A percentile compares a stretch with the other conserved stretches of the same genome.
Evolutionary conservation across 2,113 vertebrate genomes (phyloP).

Genomic region (Aplodontia rufa): DNA sequence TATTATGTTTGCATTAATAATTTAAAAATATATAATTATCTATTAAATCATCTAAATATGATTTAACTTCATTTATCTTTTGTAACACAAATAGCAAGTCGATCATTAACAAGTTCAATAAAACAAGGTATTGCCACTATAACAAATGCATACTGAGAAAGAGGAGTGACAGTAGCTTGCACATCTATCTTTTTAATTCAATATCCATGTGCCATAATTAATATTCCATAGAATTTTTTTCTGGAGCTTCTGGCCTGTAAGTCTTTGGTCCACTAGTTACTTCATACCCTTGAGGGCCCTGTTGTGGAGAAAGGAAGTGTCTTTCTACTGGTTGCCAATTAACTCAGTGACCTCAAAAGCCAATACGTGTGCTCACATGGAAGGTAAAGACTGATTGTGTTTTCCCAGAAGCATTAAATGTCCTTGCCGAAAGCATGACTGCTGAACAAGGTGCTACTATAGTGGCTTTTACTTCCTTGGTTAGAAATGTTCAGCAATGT

Average conservation of each 20-base stretch:
- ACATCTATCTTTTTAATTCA: background rate
- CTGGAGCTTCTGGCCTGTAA: background rate
- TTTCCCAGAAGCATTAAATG: background rate
- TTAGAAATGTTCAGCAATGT: no score
- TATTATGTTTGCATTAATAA: constrained; percentile 89
- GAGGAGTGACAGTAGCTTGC: constrained; percentile 28
- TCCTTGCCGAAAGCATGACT: background rate
- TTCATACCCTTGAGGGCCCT: background rate
- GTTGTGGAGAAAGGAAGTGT: background rate
- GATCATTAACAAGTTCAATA: constrained; percentile 75
- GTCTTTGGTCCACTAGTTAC: constrained; percentile 24
- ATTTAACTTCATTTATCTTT: constrained; percentile 85
- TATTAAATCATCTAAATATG: constrained; percentile 88
- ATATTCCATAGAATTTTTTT: constrained; percentile 20
- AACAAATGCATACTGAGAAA: constrained; percentile 41
- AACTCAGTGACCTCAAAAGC: constrained; percentile 3
- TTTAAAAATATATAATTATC: constrained; percentile 86
- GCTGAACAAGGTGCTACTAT: background rate
- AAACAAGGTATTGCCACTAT: constrained; percentile 65
- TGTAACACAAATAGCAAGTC: constrained; percentile 84
- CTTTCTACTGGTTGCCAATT: constrained; percentile 14
- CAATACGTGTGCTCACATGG: background rate
- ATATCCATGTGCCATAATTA: constrained; percentile 16
- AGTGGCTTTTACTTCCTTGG: background rate
- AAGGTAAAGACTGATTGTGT: background rate